Base-by-base conservation (phyloP, 2,797 vertebrate species). In the Cyprinella venusta region DNA sequence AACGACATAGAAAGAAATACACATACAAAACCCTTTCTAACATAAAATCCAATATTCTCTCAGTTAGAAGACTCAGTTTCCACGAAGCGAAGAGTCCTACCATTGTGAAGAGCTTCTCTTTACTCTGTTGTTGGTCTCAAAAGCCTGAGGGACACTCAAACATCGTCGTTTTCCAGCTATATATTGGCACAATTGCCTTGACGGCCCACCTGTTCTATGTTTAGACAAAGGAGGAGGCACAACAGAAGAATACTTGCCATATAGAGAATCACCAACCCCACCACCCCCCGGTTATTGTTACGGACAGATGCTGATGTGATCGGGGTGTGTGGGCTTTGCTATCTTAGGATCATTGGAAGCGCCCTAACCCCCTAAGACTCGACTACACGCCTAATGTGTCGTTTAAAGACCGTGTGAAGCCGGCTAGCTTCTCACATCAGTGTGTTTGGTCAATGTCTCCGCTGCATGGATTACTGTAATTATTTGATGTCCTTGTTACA, bases 181-280 rank as follows among this genome's bases (percentile, higher is more conserved):
- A 95, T 95, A 95, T 92, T 91, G 89, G 76, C 88, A 83, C 87
- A 87, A 88, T 83, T 87, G 88, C 86, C 91, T 86, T 90, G 87
- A 91, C 87, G 81, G 92, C 92, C 82, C 85, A 91, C 90, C 91
- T 87, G 90, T 83, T 92, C 96, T 95, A 95, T 94, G 93, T 96
- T 95, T 96, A 96, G 95, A 95, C 92, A 93, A 94, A 85, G 84
- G 90, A 88, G 85, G 93, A 92, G 92, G 90, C 89, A 88, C 82
- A 65, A 88, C 80, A 80, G 56, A 76, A 84, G 87, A 87, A 90
- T 89, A 87, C 86, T 84, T 86, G 84, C 89, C 91, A 87, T 90
- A 89, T 90, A 90, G 72, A 90, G 90, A 81, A 79, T 48, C 36
- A 85, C 75, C 87, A 65, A 33, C 75, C 63, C 76, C 70, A 33